Evolutionary conservation across 2,113 vertebrate species (phyloP).

Genomic region (Cranoglanis bouderius): DNA sequence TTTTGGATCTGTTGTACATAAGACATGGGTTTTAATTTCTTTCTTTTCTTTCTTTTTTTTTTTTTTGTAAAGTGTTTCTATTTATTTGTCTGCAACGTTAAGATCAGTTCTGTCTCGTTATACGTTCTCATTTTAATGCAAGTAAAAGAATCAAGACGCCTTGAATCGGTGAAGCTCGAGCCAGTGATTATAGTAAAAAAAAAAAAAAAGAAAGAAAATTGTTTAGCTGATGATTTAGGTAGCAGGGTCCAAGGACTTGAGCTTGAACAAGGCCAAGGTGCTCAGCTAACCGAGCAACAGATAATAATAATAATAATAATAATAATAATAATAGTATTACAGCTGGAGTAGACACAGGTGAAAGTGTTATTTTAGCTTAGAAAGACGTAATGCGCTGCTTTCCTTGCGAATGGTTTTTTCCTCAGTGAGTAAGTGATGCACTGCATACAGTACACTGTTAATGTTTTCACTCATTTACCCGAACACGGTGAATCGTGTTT

Average conservation of each 20-base stretch:
- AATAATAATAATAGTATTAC: background rate
- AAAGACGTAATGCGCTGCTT: background rate
- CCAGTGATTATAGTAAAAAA: background rate
- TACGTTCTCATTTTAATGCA: slow-evolving; percentile 11
- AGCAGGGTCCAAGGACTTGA: slow-evolving; percentile 9
- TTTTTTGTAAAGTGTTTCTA: slow-evolving; percentile 51
- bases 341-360: background rate
- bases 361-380: background rate
- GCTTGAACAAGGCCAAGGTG: background rate
- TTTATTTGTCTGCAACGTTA: slow-evolving; percentile 59
- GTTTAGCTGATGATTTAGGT: background rate
- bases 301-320: background rate
- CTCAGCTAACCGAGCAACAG: background rate
- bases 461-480: background rate
- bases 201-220: background rate
- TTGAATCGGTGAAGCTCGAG: background rate
- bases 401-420: background rate
- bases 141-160: slow-evolving; percentile 11
- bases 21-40: slow-evolving; percentile 40
- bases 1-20: slow-evolving; percentile 59
- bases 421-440: background rate
- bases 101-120: slow-evolving; percentile 35
- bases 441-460: background rate
- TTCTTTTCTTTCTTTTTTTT: background rate
- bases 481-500: background rate